A percentile compares a stretch with the other conserved stretches of the same genome.
phyloP scores from a whole-genome alignment of 2,888 invertebrate species.

The Notodonta ziczac region DNA sequence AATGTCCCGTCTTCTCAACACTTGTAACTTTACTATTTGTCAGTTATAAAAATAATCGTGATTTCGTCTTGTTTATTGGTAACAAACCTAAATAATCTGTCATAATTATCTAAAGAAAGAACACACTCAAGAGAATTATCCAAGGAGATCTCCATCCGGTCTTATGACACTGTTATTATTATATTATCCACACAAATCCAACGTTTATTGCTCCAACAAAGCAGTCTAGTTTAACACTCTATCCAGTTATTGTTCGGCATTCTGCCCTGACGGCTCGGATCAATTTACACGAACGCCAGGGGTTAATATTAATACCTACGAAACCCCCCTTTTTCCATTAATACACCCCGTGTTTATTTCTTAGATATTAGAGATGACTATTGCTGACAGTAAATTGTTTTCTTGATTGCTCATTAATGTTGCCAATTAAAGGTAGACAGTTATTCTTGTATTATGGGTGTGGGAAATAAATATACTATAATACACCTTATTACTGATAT shows the following conservation, averaged over 20 bases:
- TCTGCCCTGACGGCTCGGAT: slow-evolving; percentile 54
- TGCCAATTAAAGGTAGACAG: neutral
- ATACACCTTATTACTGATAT: too few species aligned
- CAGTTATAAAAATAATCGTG: neutral
- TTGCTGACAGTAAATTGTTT: slow-evolving; percentile 63
- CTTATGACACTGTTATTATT: too few species aligned
- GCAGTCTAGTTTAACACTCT: slow-evolving; percentile 57
- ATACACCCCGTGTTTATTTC: slow-evolving; percentile 43
- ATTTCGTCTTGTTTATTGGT: neutral
- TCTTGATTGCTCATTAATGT: slow-evolving; percentile 67
- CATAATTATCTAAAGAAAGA: too few species aligned
- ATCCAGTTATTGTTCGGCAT: slow-evolving; percentile 61
- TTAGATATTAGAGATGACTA: slow-evolving; percentile 41
- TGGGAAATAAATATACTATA: neutral
- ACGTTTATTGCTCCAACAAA: slow-evolving; percentile 39
- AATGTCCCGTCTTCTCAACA: too few species aligned
- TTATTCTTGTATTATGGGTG: neutral
- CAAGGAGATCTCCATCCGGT: too few species aligned
- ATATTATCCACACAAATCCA: slow-evolving; percentile 40
- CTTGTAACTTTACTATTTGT: too few species aligned
- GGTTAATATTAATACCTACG: slow-evolving; percentile 53
- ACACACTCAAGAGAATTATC: too few species aligned
- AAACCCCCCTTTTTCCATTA: slow-evolving; percentile 38
- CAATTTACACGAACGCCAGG: slow-evolving; percentile 65
- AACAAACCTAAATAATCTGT: too few species aligned